These are phyloP conservation scores for Nanorana parkeri DNA, from an alignment of 2,113 vertebrate genomes.

Conservation along the genomic window DNA sequence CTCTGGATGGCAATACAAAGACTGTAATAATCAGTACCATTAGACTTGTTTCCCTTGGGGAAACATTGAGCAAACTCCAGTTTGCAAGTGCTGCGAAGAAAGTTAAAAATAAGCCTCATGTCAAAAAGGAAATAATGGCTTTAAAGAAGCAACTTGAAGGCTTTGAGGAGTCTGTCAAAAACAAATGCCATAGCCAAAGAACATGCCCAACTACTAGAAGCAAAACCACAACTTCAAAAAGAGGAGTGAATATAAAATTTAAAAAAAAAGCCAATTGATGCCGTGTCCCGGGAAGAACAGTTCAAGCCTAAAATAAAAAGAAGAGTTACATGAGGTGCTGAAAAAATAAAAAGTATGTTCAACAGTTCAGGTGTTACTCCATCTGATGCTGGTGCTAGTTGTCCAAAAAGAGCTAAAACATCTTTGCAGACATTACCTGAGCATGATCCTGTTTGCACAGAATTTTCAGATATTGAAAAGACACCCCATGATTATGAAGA, in stretches of 20 bases:
- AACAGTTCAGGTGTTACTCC: not conserved
- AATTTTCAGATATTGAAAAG: constrained; percentile 63
- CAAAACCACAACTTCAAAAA: constrained; percentile 90
- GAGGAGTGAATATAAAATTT: constrained; percentile 88
- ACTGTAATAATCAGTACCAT: constrained; percentile 95
- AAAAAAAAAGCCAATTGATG: constrained; percentile 85
- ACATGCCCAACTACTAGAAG: constrained; percentile 85
- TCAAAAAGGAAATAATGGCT: constrained; percentile 95
- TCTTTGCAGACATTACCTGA: constrained; percentile 61
- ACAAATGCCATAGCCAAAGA: constrained; percentile 89
- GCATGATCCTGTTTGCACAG: constrained; percentile 64
- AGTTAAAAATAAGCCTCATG: constrained; percentile 95
- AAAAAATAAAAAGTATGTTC: constrained; percentile 72
- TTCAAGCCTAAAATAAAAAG: constrained; percentile 82
- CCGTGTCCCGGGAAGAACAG: constrained; percentile 70
- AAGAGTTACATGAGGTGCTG: constrained; percentile 90
- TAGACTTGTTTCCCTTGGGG: constrained; percentile 84
- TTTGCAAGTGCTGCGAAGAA: constrained; percentile 95
- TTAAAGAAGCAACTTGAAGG: constrained; percentile 88
- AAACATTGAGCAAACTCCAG: constrained; percentile 95
- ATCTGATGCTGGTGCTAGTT: not conserved
- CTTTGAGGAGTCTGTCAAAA: constrained; percentile 86
- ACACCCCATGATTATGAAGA: constrained; percentile 50
- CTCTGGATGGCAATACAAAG: constrained; percentile 94
- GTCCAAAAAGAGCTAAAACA: constrained; percentile 64